Evolutionary conservation across 2,888 invertebrate species (phyloP).

Genomic region (Incurvaria masculella): DNA sequence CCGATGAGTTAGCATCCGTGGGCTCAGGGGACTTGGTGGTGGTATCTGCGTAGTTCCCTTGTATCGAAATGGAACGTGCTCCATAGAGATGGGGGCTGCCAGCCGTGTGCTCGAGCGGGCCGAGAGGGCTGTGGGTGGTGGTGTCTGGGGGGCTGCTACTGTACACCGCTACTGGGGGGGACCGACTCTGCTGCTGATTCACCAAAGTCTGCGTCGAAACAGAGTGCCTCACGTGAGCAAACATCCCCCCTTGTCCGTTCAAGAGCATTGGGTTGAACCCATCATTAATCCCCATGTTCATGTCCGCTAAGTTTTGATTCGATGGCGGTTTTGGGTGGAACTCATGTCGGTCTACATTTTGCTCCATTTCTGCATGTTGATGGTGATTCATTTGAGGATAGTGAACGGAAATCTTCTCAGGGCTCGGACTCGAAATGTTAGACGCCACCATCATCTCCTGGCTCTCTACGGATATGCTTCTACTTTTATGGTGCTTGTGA

Average conservation of each 20-base stretch:
- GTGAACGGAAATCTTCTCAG: conserved; percentile 27
- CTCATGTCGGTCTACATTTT: conserved; percentile 17
- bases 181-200: conserved; percentile 26
- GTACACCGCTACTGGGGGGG: conserved; percentile 21
- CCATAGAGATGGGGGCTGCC: conserved; percentile 22
- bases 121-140: conserved; percentile 78
- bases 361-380: conserved; percentile 19
- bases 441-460: not conserved
- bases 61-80: conserved; percentile 16
- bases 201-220: conserved; percentile 74
- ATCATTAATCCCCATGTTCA: not conserved
- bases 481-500: conserved; percentile 10
- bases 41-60: conserved; percentile 39
- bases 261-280: conserved; percentile 10
- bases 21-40: conserved; percentile 48
- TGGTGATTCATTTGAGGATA: conserved; percentile 14
- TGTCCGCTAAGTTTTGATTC: not conserved
- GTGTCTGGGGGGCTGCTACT: conserved; percentile 70
- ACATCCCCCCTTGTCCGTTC: not conserved
- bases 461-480: conserved; percentile 22
- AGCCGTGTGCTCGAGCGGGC: conserved; percentile 42
- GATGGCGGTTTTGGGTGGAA: not conserved
- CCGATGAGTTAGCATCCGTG: conserved; percentile 39
- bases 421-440: conserved; percentile 17
- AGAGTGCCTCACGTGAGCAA: conserved; percentile 54